Base-by-base conservation (phyloP, 1,140 invertebrate species). In the Drosophila simulans region DNA sequence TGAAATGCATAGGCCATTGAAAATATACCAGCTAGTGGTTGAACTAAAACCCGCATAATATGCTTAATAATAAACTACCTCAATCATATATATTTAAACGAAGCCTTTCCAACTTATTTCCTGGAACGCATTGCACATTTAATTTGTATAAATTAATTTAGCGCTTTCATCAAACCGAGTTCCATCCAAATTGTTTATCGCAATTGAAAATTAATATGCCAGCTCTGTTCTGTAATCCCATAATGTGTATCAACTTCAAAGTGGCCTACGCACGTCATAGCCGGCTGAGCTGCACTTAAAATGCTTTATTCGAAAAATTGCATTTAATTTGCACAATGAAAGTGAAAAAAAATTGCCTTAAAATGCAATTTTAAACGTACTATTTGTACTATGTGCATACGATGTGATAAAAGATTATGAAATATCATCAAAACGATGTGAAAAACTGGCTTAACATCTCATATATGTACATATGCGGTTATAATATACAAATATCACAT, bases 391-490 rank as follows among this genome's bases (percentile, higher is more conserved):
- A 17, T 13, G 57, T 20, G 20, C 5, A 12, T 7, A 13, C 42
- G 27, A 40, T 42, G 51, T 39, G 46, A 49, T 53, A 49, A 60
- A 15, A 53, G 79, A 76, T 81, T 77, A 82, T 82, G 35, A 72
- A 79, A 76, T 72, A 88, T 83, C 65, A 76, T 88, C 43, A 81
- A 39, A 57, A 45, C 63, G 42, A 77, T 42, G 25, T 77, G 68
- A 64, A 86, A 86, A 86, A 78, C 57, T 76, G 82, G 83, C 74
- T 75, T 86, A 68, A 85, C 86, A 75, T 75, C 49, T 57, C 73
- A 62, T 56, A 81, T 63, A 65, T 56, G 77, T 63, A 40, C 17
- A 57, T 58, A 15, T 27, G 12, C 20, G 12, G 37, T 3, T 31
- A 31, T 31, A 31, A 8, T 31, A 40, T 5, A 15, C 5, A 40